phyloP scores from a whole-genome alignment of 2,113 vertebrate genomes.

The Gavia stellata region DNA sequence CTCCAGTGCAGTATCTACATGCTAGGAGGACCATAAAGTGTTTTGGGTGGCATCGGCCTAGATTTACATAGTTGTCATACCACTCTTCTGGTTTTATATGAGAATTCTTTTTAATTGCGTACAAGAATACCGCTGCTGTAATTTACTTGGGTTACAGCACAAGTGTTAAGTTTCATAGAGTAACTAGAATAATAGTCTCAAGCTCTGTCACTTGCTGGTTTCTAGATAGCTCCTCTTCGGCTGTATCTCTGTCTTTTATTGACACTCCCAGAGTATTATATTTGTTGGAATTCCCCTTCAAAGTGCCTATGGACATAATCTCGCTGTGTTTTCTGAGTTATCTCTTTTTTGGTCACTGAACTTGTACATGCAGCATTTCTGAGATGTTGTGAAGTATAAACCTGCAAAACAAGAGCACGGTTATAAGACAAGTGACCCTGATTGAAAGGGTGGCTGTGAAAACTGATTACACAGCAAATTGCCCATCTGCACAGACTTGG shows the following conservation, averaged over 20 bases:
- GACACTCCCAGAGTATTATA: neutral
- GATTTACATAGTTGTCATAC: neutral
- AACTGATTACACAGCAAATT: conserved; percentile 44
- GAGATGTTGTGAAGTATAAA: neutral
- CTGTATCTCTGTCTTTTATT: neutral
- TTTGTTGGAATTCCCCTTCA: neutral
- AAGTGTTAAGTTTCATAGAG: neutral
- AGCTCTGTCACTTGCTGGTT: neutral
- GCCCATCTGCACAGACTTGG: neutral
- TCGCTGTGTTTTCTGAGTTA: neutral
- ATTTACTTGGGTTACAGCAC: neutral
- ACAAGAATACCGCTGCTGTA: neutral
- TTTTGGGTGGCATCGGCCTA: neutral
- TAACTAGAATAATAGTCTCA: neutral
- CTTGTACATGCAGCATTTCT: neutral
- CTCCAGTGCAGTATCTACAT: neutral
- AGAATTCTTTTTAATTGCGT: neutral
- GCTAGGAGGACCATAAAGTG: neutral
- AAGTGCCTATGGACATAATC: neutral
- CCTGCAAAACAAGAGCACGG: neutral
- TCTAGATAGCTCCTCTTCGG: neutral
- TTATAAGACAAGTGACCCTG: conserved; percentile 13
- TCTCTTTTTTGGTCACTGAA: neutral
- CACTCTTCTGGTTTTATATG: neutral
- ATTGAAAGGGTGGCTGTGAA: neutral